Percentiles rank a stretch among this genome's conserved stretches.
Evolutionary conservation across 1,140 invertebrate species (phyloP).

Genomic region (Saxidomus purpurata): DNA sequence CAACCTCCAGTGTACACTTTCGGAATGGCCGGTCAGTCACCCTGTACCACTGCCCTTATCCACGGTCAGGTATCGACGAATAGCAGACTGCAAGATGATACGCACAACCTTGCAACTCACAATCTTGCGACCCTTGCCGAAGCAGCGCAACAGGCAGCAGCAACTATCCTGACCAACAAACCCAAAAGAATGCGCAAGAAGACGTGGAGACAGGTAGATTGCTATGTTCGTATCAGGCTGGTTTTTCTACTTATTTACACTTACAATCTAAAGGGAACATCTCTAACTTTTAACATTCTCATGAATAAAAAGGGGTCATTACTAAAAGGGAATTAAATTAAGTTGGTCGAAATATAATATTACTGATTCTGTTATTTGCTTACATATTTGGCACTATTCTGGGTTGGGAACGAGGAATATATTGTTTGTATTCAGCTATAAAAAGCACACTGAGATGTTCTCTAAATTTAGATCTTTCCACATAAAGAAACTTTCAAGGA

Average conservation of each 20-base stretch:
- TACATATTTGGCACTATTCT: no score
- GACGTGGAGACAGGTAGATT: slow-evolving; percentile 83
- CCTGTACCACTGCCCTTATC: neutral
- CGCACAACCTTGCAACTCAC: slow-evolving; percentile 67
- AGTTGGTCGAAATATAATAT: no score
- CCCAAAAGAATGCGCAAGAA: slow-evolving; percentile 81
- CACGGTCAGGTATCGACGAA: neutral
- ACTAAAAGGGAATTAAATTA: no score
- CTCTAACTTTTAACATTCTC: neutral
- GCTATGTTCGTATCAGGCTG: slow-evolving; percentile 79
- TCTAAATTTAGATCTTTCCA: neutral
- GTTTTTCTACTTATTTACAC: slow-evolving; percentile 73
- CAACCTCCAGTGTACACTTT: slow-evolving; percentile 12
- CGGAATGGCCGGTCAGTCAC: neutral
- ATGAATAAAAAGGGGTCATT: no score
- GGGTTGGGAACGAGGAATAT: neutral
- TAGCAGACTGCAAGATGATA: slow-evolving; percentile 7
- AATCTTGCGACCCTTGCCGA: slow-evolving; percentile 82
- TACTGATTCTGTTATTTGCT: neutral
- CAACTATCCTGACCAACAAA: slow-evolving; percentile 63
- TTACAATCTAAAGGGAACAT: slow-evolving; percentile 50
- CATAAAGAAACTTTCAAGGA: neutral
- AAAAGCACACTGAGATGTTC: neutral
- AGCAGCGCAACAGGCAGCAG: slow-evolving; percentile 73
- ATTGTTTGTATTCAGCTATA: neutral